Percentiles rank a stretch among this genome's conserved stretches.
Evolutionary conservation across 2,113 vertebrate genomes (phyloP).

Genomic region (Phodopus roborovskii): DNA sequence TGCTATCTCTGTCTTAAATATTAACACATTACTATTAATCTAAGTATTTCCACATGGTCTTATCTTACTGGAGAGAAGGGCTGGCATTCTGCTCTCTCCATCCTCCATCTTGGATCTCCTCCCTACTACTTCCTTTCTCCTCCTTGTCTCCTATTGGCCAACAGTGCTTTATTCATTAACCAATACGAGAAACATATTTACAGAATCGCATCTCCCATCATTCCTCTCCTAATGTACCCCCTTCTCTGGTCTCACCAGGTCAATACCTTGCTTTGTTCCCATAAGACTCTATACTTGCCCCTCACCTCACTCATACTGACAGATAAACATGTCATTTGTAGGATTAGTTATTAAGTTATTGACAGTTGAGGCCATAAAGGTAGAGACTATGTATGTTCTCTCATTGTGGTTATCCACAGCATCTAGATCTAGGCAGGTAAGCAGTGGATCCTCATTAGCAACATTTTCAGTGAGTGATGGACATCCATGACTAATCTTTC

Average conservation of each 20-base stretch:
- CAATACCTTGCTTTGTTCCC: background rate
- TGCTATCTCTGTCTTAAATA: too few species aligned
- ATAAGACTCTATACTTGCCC: background rate
- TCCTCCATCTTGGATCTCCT: too few species aligned
- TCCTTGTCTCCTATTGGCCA: too few species aligned
- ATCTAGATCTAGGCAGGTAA: background rate
- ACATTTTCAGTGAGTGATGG: background rate
- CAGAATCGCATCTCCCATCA: too few species aligned
- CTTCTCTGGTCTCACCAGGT: background rate
- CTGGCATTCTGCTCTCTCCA: too few species aligned
- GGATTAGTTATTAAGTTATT: background rate
- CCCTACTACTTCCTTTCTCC: too few species aligned
- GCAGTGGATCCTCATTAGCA: background rate
- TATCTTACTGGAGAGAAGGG: too few species aligned
- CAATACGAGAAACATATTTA: too few species aligned
- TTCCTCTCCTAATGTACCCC: background rate
- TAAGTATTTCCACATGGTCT: too few species aligned
- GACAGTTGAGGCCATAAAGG: background rate
- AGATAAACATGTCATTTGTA: background rate
- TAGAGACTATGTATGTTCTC: background rate
- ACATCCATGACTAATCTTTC: background rate
- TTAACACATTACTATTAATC: too few species aligned
- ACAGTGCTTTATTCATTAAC: too few species aligned
- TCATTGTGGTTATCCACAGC: background rate
- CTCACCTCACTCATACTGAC: background rate